Evolutionary conservation across 2,797 vertebrate genomes (phyloP).

Genomic region (Morelia viridis): DNA sequence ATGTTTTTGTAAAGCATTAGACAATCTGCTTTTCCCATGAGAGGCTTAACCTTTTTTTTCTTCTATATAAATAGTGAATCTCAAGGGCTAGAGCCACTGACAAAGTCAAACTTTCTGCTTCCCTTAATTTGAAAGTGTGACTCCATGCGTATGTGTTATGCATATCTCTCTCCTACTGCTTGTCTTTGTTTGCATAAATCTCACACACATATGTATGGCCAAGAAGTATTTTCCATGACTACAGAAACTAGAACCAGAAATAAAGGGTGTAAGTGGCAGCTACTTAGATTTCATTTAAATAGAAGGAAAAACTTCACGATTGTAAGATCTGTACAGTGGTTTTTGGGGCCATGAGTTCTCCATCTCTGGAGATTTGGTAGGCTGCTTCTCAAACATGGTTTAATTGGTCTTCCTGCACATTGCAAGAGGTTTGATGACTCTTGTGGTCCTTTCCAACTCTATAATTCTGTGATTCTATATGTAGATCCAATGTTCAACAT

Average conservation of each 20-base stretch:
- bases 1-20: conserved; percentile 1
- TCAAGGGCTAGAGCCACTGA: neutral
- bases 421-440: neutral
- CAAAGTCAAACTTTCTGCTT: neutral
- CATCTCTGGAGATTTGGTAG: neutral
- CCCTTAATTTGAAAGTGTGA: neutral
- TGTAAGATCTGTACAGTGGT: neutral
- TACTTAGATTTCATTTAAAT: neutral
- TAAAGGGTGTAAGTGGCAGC: neutral
- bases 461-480: neutral
- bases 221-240: neutral
- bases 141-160: neutral
- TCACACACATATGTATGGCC: neutral
- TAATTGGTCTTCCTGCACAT: neutral
- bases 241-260: neutral
- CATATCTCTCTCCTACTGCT: neutral
- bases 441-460: neutral
- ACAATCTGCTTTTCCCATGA: neutral
- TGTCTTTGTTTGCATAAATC: neutral
- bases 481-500: neutral
- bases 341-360: neutral
- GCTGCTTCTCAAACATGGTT: neutral
- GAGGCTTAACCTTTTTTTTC: conserved; percentile 15
- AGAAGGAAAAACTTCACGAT: neutral
- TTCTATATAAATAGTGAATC: neutral